Evolutionary conservation across 2,113 vertebrate genomes (phyloP).

Genomic region (Myocastor coypus): DNA sequence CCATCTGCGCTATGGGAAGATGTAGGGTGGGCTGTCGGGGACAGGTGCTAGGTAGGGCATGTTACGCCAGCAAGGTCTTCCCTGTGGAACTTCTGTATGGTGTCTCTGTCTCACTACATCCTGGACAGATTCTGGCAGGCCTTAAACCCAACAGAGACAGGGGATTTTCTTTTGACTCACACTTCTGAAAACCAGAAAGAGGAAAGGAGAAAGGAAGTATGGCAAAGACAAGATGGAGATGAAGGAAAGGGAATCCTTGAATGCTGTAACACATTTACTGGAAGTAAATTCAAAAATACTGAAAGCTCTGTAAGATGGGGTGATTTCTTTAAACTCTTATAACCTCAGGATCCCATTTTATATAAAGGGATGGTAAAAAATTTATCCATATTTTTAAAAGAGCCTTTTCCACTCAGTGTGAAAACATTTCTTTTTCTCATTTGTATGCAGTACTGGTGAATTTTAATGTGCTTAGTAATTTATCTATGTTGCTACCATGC

Average conservation of each 20-base stretch:
- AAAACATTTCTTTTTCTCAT: neutral
- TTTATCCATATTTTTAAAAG: constrained; percentile 23
- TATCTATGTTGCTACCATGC: neutral
- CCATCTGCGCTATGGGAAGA: neutral
- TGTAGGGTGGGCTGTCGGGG: neutral
- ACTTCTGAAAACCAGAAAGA: neutral
- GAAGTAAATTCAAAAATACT: constrained; percentile 7
- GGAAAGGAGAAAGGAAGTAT: neutral
- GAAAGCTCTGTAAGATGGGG: neutral
- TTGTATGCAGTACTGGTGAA: neutral
- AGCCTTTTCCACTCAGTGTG: neutral
- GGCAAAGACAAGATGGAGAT: neutral
- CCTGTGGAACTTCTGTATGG: neutral
- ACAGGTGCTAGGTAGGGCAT: neutral
- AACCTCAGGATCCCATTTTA: neutral
- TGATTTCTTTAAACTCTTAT: neutral
- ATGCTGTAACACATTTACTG: neutral
- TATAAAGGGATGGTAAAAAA: neutral
- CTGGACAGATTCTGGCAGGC: neutral
- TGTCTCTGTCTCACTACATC: neutral
- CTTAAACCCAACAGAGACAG: neutral
- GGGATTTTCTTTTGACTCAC: neutral
- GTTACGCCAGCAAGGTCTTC: neutral
- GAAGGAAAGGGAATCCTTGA: neutral
- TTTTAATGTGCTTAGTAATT: constrained; percentile 1